Conservation (phyloP, 2,797 vertebrate species). For the Arnoldichthys spilopterus region DNA sequence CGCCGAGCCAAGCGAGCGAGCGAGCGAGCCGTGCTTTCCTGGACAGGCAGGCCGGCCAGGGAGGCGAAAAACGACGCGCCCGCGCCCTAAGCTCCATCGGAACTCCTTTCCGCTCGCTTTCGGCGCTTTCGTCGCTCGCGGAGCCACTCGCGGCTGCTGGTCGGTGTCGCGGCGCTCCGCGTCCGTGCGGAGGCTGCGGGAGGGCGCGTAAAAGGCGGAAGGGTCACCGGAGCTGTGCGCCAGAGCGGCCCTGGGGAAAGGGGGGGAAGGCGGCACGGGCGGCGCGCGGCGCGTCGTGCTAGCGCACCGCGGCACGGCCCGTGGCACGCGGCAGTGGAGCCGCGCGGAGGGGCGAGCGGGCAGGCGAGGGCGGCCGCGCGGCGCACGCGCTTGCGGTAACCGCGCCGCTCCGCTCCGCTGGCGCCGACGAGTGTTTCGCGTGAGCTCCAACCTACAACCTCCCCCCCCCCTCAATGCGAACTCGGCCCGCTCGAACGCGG, state of each 20-base stretch:
- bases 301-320: background rate
- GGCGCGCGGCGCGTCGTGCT: slow-evolving; percentile 75
- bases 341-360: background rate
- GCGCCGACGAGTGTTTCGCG: background rate
- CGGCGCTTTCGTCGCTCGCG: background rate
- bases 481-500: slow-evolving; percentile 82
- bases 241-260: slow-evolving; percentile 79
- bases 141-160: background rate
- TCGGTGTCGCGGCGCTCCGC: slow-evolving; percentile 29
- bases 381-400: slow-evolving; percentile 8
- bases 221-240: slow-evolving; percentile 83
- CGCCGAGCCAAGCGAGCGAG: slow-evolving; percentile 60
- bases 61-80: slow-evolving; percentile 71
- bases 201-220: slow-evolving; percentile 88
- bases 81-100: slow-evolving; percentile 72
- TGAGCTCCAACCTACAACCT: too few relatives aligned
- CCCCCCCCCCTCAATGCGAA: slow-evolving; percentile 21
- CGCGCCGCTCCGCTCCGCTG: slow-evolving; percentile 5
- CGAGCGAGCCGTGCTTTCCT: slow-evolving; percentile 75
- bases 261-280: slow-evolving; percentile 69
- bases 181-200: slow-evolving; percentile 52
- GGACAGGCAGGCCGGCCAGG: slow-evolving; percentile 62
- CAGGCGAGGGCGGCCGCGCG: background rate
- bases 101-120: slow-evolving; percentile 42
- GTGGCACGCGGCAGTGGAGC: background rate